These are phyloP conservation scores for Protobothrops flavoviridis DNA, from an alignment of 2,113 vertebrate genomes.

Conservation along the genomic window DNA sequence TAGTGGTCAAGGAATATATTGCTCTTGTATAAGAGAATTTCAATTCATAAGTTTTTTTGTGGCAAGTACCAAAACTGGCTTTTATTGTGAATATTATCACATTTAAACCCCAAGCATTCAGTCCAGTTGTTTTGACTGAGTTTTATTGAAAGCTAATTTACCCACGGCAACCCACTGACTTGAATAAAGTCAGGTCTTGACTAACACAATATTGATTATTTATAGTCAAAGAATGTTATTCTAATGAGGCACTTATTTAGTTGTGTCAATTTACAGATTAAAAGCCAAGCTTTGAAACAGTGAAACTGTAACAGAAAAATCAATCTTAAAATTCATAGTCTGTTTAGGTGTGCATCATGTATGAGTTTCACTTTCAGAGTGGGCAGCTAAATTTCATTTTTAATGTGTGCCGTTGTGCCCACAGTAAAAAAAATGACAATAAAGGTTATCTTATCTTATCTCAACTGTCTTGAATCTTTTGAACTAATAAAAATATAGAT, in stretches of 20 bases:
- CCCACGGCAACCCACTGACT: not conserved
- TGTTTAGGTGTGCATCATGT: no score
- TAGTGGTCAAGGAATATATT: not conserved
- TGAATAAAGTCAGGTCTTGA: not conserved
- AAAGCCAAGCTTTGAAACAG: not conserved
- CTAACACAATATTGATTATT: slow-evolving; percentile 3
- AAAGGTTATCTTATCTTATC: no score
- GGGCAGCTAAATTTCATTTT: no score
- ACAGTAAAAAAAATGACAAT: no score
- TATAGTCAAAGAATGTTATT: slow-evolving; percentile 3
- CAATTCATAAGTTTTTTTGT: not conserved
- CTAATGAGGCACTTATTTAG: not conserved
- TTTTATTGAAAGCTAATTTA: not conserved
- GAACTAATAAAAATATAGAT: not conserved
- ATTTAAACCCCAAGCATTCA: not conserved
- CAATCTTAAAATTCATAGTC: not conserved
- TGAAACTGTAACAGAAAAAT: not conserved
- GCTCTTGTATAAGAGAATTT: not conserved
- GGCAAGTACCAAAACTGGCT: not conserved
- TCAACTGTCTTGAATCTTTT: not conserved
- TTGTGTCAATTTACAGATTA: not conserved
- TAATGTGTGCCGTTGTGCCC: no score
- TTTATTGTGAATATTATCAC: not conserved
- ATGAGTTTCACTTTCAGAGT: no score
- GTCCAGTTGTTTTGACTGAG: not conserved